Evolutionary conservation across 2,888 invertebrate genomes (phyloP), one percentile per base, ranked within the genome.

Genomic region (Antheraea yamamai): DNA sequence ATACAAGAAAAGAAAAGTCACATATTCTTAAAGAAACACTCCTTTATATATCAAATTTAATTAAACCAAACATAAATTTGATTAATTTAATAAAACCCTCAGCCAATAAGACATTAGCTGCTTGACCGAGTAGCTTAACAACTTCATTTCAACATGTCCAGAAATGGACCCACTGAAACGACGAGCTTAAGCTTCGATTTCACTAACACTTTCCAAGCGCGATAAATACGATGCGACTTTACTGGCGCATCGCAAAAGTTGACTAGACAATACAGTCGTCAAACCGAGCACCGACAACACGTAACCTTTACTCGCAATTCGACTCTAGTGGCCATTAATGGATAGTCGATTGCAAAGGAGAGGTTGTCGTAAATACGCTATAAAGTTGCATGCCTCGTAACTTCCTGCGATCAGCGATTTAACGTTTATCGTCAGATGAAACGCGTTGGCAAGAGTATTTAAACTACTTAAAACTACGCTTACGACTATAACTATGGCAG

Each of bases 401-500:
- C 86, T 89, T 91, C 89, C 91, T 92, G 90, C 91, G 82, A 82
- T 83, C 79, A 83, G 80, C 82, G 81, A 81, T 81, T 85, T 83
- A 78, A 83, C 82, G 82, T 81, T 84, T 78, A 81, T 80, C 81
- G 78, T 80, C 80, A 79, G 80, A 80, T 79, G 80, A 82, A 82
- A 83, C 83, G 82, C 82, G 81, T 84, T 82, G 82, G 82, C 83
- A 81, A 83, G 81, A 81, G 79, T 81, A 78, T 83, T 76, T 75
- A 81, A 78, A 81, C 80, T 87, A 87, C 86, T 89, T 90, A 91
- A 76, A 82, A 83, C 87, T 89, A 92, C 81, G 83, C 84, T 88
- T 88, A 88, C 83, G 77, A 84, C 84, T 90, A 90, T 74, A 81
- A 84, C 82, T 89, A 92, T 92, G 92, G 91, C 92, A 91, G 92